Conservation (phyloP, 2,888 invertebrate species). For the Drosophila yooni region DNA sequence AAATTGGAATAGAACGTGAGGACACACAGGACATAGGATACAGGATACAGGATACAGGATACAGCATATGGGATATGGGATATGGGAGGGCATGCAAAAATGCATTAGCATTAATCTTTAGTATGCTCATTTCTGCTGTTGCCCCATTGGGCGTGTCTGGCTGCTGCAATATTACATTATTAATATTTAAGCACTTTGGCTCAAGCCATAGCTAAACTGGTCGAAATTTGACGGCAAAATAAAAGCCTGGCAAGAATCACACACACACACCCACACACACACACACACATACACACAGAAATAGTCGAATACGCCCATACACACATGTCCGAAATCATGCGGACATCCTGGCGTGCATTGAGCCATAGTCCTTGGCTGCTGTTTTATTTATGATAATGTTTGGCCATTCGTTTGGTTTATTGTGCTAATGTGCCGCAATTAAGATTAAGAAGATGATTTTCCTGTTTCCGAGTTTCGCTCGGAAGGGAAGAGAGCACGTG, state of each 20-base stretch:
- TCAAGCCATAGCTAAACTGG: slow-evolving; percentile 37
- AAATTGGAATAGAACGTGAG: slow-evolving; percentile 53
- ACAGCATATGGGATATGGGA: neutral
- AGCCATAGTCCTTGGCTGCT: slow-evolving; percentile 64
- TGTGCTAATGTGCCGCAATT: slow-evolving; percentile 85
- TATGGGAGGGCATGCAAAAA: slow-evolving; percentile 62
- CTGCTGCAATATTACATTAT: slow-evolving; percentile 71
- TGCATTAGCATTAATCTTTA: slow-evolving; percentile 68
- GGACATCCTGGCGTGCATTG: slow-evolving; percentile 73
- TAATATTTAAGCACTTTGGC: slow-evolving; percentile 71
- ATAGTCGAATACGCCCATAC: slow-evolving; percentile 1
- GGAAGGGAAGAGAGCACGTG: slow-evolving; percentile 29
- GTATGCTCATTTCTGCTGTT: slow-evolving; percentile 24
- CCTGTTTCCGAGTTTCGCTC: slow-evolving; percentile 46
- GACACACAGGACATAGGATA: slow-evolving; percentile 2
- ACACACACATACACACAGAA: neutral
- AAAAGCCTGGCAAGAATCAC: slow-evolving; percentile 39
- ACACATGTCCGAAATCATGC: slow-evolving; percentile 48
- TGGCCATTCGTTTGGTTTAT: slow-evolving; percentile 84
- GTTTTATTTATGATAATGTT: slow-evolving; percentile 85
- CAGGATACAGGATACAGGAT: neutral
- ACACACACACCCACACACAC: neutral
- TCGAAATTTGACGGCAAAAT: slow-evolving; percentile 51
- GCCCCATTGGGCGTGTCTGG: slow-evolving; percentile 39
- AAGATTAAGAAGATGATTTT: slow-evolving; percentile 84